Base-by-base conservation (phyloP, 2,888 invertebrate species). In the Anodontia alba region DNA sequence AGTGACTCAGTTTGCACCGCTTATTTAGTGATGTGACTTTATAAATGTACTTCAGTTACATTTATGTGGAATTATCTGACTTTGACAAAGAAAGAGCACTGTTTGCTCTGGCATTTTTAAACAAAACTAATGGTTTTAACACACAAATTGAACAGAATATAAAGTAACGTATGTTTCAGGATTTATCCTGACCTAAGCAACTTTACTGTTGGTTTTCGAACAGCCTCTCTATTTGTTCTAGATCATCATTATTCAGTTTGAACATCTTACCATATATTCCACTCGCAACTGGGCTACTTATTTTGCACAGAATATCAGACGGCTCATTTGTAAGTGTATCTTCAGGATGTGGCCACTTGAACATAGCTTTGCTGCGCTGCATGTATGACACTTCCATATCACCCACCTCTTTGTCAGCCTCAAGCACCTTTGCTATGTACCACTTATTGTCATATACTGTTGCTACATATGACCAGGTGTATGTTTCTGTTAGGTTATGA, bases 361-460 rank as follows among this genome's bases (percentile, higher is more conserved):
- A 70, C 49, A 70, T 17, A 17, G 70, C 29, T 26, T 70, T 70
- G 10, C 26, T 70, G 26, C 23, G 26, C 38, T n/a, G n/a, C 70
- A 70, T 43, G 26, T 36, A 70, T 26, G 29, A 42, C 10, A 70
- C 49, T 31, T 70, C 23, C 42, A 42, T n/a, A 33, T 70, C 49
- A n/a, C n/a, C 23, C 15, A 3, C 54, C 20, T 73, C 57, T 12
- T 73, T 38, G 23, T 57, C 73, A 20, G 67, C 49, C 23, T 71
- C 43, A 31, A 70, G 26, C n/a, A 74, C 54, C 51, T 67, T 68
- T 1, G 67, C 62, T 46, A 80, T 66, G 67, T 71, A 80, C 51
- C 80, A 76, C n/a, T 80, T 67, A 1, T 57, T 31, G 8, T 68
- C 69, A 51, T 80, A 80, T 20, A 62, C 66, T 20, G 68, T 74